phyloP scores from a whole-genome alignment of 30 jellyfish, hydroid and myxozoan genomes.

The Nemopilema nomurai region DNA sequence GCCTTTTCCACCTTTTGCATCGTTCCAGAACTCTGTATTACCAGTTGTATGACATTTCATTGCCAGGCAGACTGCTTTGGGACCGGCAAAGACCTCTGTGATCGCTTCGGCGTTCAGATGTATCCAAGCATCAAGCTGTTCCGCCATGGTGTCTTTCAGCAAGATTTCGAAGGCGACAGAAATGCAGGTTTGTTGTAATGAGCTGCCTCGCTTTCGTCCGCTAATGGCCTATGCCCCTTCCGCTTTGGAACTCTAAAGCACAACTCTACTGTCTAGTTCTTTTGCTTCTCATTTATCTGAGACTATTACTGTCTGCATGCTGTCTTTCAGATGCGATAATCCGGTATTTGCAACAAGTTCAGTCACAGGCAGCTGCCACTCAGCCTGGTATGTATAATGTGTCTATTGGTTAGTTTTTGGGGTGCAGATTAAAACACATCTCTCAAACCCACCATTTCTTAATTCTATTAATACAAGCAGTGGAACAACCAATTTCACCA shows the following conservation, averaged over 20 bases:
- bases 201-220: neutral
- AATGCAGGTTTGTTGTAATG: slow-evolving; percentile 72
- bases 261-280: too few relatives aligned
- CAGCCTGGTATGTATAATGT: neutral
- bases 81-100: slow-evolving; percentile 86
- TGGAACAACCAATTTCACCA: too few relatives aligned
- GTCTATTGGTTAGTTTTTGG: neutral
- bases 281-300: too few relatives aligned
- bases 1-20: too few relatives aligned
- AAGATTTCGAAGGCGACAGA: slow-evolving; percentile 86
- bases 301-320: too few relatives aligned
- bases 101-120: slow-evolving; percentile 81
- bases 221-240: neutral
- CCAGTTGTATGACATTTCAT: neutral
- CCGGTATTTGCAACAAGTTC: slow-evolving; percentile 57
- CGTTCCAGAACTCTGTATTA: too few relatives aligned
- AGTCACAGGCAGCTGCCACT: slow-evolving; percentile 41
- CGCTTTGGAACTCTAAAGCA: too few relatives aligned
- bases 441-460: too few relatives aligned
- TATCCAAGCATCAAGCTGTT: slow-evolving; percentile 81
- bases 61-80: slow-evolving; percentile 87
- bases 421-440: too few relatives aligned
- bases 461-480: too few relatives aligned
- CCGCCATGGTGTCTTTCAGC: slow-evolving; percentile 85
- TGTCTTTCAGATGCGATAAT: slow-evolving; percentile 44